Evolutionary conservation across 1,140 invertebrate species (phyloP), one percentile per base, ranked within the genome.

Genomic region (Procambarus virginalis): DNA sequence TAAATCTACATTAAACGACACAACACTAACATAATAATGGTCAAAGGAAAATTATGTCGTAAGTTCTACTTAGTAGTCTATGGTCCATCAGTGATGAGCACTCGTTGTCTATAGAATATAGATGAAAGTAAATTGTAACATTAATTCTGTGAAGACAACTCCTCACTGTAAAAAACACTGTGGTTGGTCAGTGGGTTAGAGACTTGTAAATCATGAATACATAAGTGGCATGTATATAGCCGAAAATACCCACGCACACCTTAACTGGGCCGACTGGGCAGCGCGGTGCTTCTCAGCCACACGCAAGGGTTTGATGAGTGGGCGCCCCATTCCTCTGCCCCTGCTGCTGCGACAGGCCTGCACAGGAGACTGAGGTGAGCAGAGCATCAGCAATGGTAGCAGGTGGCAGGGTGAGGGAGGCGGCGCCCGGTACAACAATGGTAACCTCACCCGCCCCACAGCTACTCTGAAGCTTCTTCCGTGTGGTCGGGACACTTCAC

Each of bases 401-500:
- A 34, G 34, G 34, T 55, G 73, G 81, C 34, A 77, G 70, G 55
- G 81, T n/a, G 87, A 83, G 81, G 88, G 81, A 58, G 89, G 75
- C 49, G 84, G 77, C 83, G 64, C 79, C 76, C 77, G 45, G 58
- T 46, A 81, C 83, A 34, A 58, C 89, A 76, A 45, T 55, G n/a
- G 83, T 80, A 77, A 79, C 22, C 64, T 85, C 73, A 81, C 83
- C 51, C 64, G 82, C 58, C 49, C 77, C 58, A 80, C 84, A 75
- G 83, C 8, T 49, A 84, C 83, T 58, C 17, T 75, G 58, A 81
- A 84, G 55, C 77, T 58, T 85, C 91, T 91, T 91, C 73, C 91
- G 91, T 91, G 91, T 91, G 91, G 91, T 91, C 91, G 85, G 76
- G 91, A 88, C 85, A 70, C 79, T 76, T 76, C 83, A 90, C 82